Base-by-base conservation (phyloP, 92 coral and sea anemone species). In the Heteractis magnifica region DNA sequence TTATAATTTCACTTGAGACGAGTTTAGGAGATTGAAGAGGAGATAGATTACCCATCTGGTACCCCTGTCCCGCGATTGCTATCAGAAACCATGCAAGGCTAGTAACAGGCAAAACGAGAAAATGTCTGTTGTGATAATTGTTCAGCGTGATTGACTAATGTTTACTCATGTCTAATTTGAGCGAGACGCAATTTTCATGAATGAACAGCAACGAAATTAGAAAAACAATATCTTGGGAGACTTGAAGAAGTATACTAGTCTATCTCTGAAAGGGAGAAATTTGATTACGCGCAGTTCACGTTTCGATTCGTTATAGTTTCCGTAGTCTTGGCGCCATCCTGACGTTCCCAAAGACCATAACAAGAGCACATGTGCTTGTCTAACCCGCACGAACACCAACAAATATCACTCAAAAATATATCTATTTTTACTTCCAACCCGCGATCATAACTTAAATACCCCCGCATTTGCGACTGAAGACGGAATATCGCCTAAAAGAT, bases 41-140 rank as follows among this genome's bases (percentile, higher is more conserved):
- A 68, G 73, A 68, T 68, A 68, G 73, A 21, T 26, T 20, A 26
- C 73, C 73, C 73, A 68, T 68, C 73, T 68, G 73, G 73, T 68
- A 20, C 49, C 26, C 23, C 73, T 21, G 23, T 68, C 73, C 44
- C 1, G 48, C 11, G 73, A 68, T 68, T 68, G 5, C 49, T 20
- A 68, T 68, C 73, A 20, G 4, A 26, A 14, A 21, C 49, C 73
- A 68, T 7, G 73, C 44, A 21, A 20, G 73, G 49, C 73, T 68
- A 7, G 73, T 21, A 68, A 20, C 73, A 62, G 20, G 73, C 19
- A 34, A 68, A 68, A 20, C 71, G 20, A 64, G 71, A 64, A 64
- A 18, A 16, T 64, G 71, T 64, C 71, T 64, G n/a, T 64, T 19
- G 20, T 10, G 71, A 64, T 19, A 64, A 64, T 18, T 9, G 49